Evolutionary conservation across 2,797 vertebrate species (phyloP), one percentile per base, ranked within the genome.

Genomic region (Melanotaenia maccullochi): DNA sequence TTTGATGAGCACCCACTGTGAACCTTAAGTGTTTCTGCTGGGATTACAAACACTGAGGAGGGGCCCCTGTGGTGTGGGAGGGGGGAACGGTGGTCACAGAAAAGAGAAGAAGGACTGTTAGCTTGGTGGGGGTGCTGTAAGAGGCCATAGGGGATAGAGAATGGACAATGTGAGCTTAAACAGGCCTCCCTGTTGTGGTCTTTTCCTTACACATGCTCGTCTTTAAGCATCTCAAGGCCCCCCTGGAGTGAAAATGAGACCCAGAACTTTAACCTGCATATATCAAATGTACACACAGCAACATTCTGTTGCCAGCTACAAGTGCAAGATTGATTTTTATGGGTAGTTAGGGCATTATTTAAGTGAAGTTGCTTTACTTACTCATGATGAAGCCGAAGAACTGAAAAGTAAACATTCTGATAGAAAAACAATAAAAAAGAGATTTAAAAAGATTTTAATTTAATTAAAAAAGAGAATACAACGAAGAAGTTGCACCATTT

Each of bases 1-100:
- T 97, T 97, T 97, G 97, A 99, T 98, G 97, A 98, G 97, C 97
- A 96, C 98, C 97, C 97, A 97, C 98, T 99, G 98, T 98, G 98
- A 98, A 96, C 96, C 98, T 98, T 98, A 98, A 99, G 98, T 98
- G 97, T 98, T 99, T 97, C 94, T 98, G 96, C 96, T 95, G 95
- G 96, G 97, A 98, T 98, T 98, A 99, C 97, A 97, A 97, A 98
- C 96, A 95, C 96, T 90, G 94, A 94, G 95, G 96, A 94, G 91
- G 91, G 89, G 84, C 86, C 86, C 92, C 91, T 84, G 92, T 25
- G 62, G 91, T 80, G 87, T 92, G 89, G 83, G 88, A 88, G 87
- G 87, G 83, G 81, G 85, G 70, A 75, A 85, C 75, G 70, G 69
- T 84, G 88, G 89, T 76, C 87, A 82, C 84, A 87, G 91, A 93